Percentiles rank a stretch among this genome's conserved stretches.
Conservation (phyloP, 2,888 invertebrate genomes). For the Eupelmus urozonus region DNA sequence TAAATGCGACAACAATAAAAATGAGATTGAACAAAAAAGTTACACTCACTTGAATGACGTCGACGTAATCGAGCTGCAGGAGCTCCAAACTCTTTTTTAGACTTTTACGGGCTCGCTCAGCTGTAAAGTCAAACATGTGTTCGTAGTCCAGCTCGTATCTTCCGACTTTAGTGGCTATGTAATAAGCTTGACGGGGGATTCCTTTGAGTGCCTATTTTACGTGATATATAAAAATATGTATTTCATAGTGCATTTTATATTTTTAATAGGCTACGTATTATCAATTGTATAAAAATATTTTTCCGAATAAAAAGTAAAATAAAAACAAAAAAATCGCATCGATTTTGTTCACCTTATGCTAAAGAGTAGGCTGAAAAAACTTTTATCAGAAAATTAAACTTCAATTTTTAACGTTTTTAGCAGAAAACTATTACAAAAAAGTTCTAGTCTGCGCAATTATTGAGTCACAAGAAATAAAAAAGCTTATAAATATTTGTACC, state of each 20-base stretch:
- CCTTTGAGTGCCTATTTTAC: slow-evolving; percentile 83
- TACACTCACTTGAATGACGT: slow-evolving; percentile 91
- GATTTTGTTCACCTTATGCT: neutral
- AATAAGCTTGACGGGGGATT: slow-evolving; percentile 90
- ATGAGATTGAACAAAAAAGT: no score
- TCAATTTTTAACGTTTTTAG: no score
- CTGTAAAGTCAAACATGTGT: slow-evolving; percentile 92
- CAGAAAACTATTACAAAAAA: no score
- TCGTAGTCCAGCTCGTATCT: slow-evolving; percentile 86
- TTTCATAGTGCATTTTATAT: neutral
- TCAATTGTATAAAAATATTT: slow-evolving; percentile 24
- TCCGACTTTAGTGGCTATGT: slow-evolving; percentile 94
- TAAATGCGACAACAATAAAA: no score
- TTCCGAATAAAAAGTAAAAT: slow-evolving; percentile 13
- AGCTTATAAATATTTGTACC: no score
- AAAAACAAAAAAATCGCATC: neutral
- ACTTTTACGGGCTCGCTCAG: slow-evolving; percentile 85
- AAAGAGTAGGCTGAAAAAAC: neutral
- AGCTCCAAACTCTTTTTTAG: slow-evolving; percentile 86
- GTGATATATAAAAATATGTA: neutral
- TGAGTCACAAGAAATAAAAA: no score
- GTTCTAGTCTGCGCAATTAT: no score
- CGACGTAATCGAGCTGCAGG: slow-evolving; percentile 89
- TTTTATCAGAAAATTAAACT: neutral
- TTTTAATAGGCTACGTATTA: slow-evolving; percentile 6